Evolutionary conservation across 2,888 invertebrate genomes (phyloP).

Genomic region (Cephus spinipes): DNA sequence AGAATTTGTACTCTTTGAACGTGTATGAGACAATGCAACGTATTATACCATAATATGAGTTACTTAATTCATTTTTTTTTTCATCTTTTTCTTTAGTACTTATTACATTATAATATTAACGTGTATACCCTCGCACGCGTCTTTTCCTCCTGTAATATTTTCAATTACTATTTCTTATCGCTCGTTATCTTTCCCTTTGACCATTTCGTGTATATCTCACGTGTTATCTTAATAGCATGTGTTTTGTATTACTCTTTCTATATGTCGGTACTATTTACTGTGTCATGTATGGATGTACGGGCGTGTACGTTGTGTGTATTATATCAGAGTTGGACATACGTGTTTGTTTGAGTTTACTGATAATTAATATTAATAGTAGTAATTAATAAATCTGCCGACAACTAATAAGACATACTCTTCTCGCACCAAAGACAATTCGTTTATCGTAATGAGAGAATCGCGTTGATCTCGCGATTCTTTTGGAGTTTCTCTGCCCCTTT

Average conservation of each 20-base stretch:
- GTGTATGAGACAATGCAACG: conserved; percentile 44
- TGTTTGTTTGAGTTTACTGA: conserved; percentile 16
- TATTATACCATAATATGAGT: conserved; percentile 34
- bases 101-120: conserved; percentile 24
- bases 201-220: not conserved
- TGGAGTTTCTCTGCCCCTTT: not conserved
- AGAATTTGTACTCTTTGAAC: conserved; percentile 81
- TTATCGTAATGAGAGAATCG: too few relatives aligned
- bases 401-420: conserved; percentile 3
- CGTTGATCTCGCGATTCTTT: too few relatives aligned
- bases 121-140: not conserved
- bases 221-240: conserved; percentile 14
- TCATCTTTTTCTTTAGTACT: conserved; percentile 19
- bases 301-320: conserved; percentile 13
- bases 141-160: not conserved
- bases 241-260: conserved; percentile 6
- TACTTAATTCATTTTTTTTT: conserved; percentile 19
- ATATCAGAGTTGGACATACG: conserved; percentile 26
- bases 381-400: conserved; percentile 31
- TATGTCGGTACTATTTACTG: not conserved
- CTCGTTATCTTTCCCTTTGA: not conserved
- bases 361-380: conserved; percentile 36
- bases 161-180: not conserved
- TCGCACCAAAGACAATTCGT: not conserved
- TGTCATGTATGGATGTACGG: not conserved